Percentiles rank a stretch among this genome's conserved stretches.
Conservation (phyloP, 1,140 invertebrate species). For the Xylocopa sonorina region DNA sequence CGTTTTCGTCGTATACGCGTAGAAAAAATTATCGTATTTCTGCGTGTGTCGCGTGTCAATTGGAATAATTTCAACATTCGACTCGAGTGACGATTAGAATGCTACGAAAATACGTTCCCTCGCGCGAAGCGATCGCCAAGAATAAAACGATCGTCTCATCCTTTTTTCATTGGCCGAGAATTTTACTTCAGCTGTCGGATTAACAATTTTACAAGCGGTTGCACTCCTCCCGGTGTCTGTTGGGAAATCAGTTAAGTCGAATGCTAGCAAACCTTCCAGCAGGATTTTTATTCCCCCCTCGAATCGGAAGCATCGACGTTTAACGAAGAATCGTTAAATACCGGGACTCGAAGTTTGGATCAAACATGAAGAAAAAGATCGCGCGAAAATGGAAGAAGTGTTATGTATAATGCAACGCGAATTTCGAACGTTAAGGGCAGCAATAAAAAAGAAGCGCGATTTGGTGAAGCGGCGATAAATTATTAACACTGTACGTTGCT, state of each 20-base stretch:
- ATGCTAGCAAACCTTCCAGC: neutral
- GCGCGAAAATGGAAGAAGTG: neutral
- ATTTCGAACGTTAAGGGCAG: neutral
- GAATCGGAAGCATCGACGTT: neutral
- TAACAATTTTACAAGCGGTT: slow-evolving; percentile 13
- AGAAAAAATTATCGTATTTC: too few species aligned
- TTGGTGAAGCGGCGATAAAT: slow-evolving; percentile 9
- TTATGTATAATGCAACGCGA: neutral
- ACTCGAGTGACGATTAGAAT: too few species aligned
- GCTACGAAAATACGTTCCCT: too few species aligned
- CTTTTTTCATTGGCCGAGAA: too few species aligned
- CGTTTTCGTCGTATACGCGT: too few species aligned
- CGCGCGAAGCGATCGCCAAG: neutral
- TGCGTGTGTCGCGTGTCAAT: too few species aligned
- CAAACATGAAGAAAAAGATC: neutral
- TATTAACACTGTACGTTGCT: slow-evolving; percentile 54
- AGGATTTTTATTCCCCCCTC: neutral
- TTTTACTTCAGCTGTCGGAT: neutral
- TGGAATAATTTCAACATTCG: too few species aligned
- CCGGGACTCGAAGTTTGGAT: neutral
- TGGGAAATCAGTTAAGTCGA: slow-evolving; percentile 3
- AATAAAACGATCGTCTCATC: neutral
- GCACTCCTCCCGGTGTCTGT: neutral
- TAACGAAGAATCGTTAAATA: slow-evolving; percentile 1
- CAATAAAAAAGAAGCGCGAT: slow-evolving; percentile 13